These are phyloP conservation scores for Bombus consobrinus DNA, from an alignment of 1,140 invertebrate genomes.

Conservation along the genomic window DNA sequence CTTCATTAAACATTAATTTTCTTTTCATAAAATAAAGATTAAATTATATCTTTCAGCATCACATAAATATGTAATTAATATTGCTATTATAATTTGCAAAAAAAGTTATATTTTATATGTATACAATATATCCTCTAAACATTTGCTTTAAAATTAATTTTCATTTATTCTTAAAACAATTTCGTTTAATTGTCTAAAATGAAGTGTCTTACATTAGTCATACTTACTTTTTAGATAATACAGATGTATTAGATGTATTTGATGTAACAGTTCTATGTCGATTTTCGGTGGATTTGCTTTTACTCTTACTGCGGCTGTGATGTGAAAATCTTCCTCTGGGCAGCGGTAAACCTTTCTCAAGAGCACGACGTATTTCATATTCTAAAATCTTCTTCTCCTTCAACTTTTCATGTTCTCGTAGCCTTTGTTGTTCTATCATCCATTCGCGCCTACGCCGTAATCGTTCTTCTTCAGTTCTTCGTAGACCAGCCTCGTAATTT, in stretches of 20 bases:
- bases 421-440: conserved; percentile 50
- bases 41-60: neutral
- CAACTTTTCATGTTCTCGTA: conserved; percentile 53
- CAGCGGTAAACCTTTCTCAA: conserved; percentile 19
- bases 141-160: neutral
- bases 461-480: conserved; percentile 53
- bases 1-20: neutral
- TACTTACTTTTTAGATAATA: conserved; percentile 68
- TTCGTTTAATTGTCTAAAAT: neutral
- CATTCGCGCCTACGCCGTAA: conserved; percentile 56
- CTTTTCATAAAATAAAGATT: neutral
- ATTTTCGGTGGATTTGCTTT: conserved; percentile 43
- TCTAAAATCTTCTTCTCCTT: conserved; percentile 60
- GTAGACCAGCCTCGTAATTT: conserved; percentile 4
- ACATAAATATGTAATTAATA: neutral
- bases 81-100: neutral
- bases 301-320: conserved; percentile 42
- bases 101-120: too few relatives aligned
- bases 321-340: conserved; percentile 4
- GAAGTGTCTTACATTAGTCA: neutral
- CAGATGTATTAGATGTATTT: conserved; percentile 29
- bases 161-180: too few relatives aligned
- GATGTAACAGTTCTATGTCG: conserved; percentile 14
- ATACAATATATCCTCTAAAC: neutral
- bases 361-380: conserved; percentile 52